Conservation (phyloP, 1,140 invertebrate genomes). For the Popillia japonica region DNA sequence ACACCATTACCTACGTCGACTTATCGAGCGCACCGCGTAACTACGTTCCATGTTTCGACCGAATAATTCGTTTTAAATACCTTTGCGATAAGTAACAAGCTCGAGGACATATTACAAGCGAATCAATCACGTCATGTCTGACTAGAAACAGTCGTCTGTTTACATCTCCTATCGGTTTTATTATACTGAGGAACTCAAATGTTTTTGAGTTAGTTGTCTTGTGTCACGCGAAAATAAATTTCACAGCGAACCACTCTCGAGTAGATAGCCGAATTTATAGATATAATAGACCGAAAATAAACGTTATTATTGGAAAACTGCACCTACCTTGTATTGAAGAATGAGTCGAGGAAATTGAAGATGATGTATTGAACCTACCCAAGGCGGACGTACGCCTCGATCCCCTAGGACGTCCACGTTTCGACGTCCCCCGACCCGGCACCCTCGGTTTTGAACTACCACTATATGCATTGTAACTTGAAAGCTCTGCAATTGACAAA, state of each 20-base stretch:
- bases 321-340: background rate
- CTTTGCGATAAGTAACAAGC: background rate
- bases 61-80: background rate
- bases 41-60: background rate
- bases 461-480: constrained; percentile 56
- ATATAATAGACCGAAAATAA: background rate
- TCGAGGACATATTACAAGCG: background rate
- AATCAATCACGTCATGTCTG: constrained; percentile 18
- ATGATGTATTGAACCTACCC: constrained; percentile 41
- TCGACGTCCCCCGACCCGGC: constrained; percentile 67
- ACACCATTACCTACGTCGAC: no score
- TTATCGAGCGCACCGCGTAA: background rate
- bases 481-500: constrained; percentile 36
- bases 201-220: constrained; percentile 7
- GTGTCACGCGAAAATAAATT: constrained; percentile 21
- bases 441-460: constrained; percentile 61
- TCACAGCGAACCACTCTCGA: no score
- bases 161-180: no score
- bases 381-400: constrained; percentile 63
- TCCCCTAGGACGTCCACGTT: constrained; percentile 73
- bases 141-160: background rate
- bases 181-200: no score
- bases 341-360: background rate
- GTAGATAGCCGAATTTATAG: no score
- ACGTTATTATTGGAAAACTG: background rate